Percentiles rank a stretch among this genome's conserved stretches.
phyloP scores from a whole-genome alignment of 2,888 invertebrate species.

The Dolomedes plantarius region DNA sequence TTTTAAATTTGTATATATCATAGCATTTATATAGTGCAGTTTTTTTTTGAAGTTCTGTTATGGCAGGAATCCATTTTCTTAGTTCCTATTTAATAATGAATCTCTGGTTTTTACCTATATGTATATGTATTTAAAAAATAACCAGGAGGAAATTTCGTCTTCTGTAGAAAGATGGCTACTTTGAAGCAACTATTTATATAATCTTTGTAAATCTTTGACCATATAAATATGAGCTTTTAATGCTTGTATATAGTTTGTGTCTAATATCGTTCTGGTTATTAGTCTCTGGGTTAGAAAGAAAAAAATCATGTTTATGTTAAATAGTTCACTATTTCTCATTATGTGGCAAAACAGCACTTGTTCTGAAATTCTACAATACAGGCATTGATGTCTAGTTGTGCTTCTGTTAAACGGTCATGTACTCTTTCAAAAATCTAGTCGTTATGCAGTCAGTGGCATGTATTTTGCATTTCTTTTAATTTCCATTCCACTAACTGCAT shows the following conservation, averaged over 20 bases:
- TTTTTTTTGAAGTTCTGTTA: slow-evolving; percentile 41
- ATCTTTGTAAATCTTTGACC: neutral
- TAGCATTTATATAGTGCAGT: slow-evolving; percentile 41
- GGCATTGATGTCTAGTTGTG: slow-evolving; percentile 9
- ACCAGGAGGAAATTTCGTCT: neutral
- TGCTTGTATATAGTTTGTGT: slow-evolving; percentile 14
- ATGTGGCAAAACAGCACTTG: neutral
- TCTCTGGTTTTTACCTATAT: neutral
- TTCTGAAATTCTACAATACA: neutral
- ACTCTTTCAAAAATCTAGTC: slow-evolving; percentile 61
- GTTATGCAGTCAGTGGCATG: slow-evolving; percentile 55
- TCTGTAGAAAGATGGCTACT: neutral
- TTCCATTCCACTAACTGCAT: slow-evolving; percentile 13
- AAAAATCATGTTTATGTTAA: neutral
- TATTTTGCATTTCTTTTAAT: slow-evolving; percentile 25
- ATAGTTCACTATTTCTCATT: neutral
- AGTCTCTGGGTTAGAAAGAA: neutral
- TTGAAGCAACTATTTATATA: slow-evolving; percentile 13
- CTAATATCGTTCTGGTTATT: neutral
- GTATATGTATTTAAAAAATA: neutral
- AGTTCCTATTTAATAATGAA: slow-evolving; percentile 65
- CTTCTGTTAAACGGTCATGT: slow-evolving; percentile 46
- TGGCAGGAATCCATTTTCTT: slow-evolving; percentile 40
- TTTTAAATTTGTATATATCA: slow-evolving; percentile 53
- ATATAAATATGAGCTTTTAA: slow-evolving; percentile 1